Percentiles rank a stretch among this genome's conserved stretches.
phyloP scores from a whole-genome alignment of 2,113 vertebrate species.

The Pachyramphus minor region DNA sequence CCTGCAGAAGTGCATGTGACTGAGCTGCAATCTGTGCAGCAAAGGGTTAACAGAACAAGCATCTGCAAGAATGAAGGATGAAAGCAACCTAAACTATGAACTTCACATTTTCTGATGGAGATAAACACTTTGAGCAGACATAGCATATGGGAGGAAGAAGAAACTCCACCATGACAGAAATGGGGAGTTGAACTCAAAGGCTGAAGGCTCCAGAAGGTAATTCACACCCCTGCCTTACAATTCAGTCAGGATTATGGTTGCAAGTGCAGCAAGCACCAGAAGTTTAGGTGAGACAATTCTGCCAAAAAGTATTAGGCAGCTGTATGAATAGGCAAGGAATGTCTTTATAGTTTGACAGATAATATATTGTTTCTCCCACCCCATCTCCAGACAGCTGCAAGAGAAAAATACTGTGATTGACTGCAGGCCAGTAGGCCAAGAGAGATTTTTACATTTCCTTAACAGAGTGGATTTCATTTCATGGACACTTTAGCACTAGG shows the following conservation, averaged over 20 bases:
- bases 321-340: background rate
- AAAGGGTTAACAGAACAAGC: background rate
- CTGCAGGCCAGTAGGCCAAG: background rate
- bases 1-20: background rate
- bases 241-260: background rate
- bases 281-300: background rate
- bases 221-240: background rate
- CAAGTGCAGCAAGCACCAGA: background rate
- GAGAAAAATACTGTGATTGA: background rate
- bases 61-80: background rate
- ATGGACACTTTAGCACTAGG: background rate
- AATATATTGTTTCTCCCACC: background rate
- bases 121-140: background rate
- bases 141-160: background rate
- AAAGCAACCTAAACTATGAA: background rate
- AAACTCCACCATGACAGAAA: background rate
- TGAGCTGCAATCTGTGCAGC: background rate
- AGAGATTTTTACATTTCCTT: background rate
- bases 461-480: background rate
- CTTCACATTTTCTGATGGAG: background rate
- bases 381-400: background rate
- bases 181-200: background rate
- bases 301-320: background rate
- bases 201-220: background rate
- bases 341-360: background rate